Evolutionary conservation across 2,888 invertebrate genomes (phyloP).

Genomic region (Ditula angustiorana): DNA sequence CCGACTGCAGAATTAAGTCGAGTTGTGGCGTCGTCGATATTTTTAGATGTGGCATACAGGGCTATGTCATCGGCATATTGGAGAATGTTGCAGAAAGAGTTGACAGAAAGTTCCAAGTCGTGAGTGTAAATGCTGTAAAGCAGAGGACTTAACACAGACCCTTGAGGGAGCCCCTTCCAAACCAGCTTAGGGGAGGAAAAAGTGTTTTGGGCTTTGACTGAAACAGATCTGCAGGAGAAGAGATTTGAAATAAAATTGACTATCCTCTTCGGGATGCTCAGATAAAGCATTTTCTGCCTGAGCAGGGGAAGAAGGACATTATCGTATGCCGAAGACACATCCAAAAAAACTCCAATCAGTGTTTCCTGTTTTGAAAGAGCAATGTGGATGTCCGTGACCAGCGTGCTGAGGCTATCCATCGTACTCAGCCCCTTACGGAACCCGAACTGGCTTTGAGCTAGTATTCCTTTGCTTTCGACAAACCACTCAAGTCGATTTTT

Average conservation of each 20-base stretch:
- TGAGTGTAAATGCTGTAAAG: too few relatives aligned
- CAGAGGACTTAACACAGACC: too few relatives aligned
- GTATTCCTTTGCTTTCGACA: neutral
- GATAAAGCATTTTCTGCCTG: neutral
- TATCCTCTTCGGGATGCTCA: neutral
- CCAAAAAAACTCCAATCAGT: neutral
- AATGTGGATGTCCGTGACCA: neutral
- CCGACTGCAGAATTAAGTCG: too few relatives aligned
- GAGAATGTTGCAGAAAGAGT: too few relatives aligned
- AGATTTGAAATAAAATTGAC: neutral
- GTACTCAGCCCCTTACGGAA: neutral
- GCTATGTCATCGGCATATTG: too few relatives aligned
- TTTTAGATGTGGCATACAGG: too few relatives aligned
- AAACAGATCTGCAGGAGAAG: conserved; percentile 34
- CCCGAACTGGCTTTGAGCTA: neutral
- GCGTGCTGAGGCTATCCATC: neutral
- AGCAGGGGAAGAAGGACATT: neutral
- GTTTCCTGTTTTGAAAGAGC: neutral
- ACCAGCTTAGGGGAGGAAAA: too few relatives aligned
- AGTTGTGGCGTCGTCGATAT: too few relatives aligned
- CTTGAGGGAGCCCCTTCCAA: too few relatives aligned
- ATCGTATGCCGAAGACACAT: neutral
- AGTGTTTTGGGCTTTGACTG: too few relatives aligned
- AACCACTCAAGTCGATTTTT: neutral
- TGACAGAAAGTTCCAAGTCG: too few relatives aligned